Evolutionary conservation across 2,888 invertebrate species (phyloP).

Genomic region (Ptychoptera albimana): DNA sequence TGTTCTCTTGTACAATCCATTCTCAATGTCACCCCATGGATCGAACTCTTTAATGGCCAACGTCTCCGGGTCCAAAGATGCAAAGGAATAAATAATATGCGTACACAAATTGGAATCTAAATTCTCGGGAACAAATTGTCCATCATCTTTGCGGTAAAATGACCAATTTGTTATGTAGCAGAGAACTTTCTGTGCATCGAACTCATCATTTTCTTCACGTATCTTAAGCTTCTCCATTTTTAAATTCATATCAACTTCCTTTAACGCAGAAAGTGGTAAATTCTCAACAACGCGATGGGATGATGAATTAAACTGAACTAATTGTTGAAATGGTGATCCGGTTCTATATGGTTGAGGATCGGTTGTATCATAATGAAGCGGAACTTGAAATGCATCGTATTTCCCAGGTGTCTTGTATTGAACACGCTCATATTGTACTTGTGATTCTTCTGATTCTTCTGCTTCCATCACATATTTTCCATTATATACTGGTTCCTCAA

Average conservation of each 20-base stretch:
- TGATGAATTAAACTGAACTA: constrained; percentile 16
- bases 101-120: constrained; percentile 70
- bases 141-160: constrained; percentile 65
- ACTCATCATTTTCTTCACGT: constrained; percentile 6
- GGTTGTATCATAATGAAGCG: constrained; percentile 13
- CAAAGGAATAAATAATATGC: constrained; percentile 80
- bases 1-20: constrained; percentile 66
- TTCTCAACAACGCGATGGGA: not conserved
- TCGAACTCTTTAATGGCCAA: constrained; percentile 67
- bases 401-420: constrained; percentile 13
- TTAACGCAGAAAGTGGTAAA: not conserved
- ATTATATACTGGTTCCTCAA: constrained; percentile 14
- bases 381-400: constrained; percentile 22
- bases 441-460: constrained; percentile 3
- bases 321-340: constrained; percentile 26
- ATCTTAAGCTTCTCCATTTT: constrained; percentile 4
- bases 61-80: constrained; percentile 65
- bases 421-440: not conserved
- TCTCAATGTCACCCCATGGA: constrained; percentile 75
- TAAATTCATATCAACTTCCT: not conserved
- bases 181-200: constrained; percentile 39
- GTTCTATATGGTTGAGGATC: constrained; percentile 23
- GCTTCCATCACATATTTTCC: not conserved
- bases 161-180: constrained; percentile 87
- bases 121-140: constrained; percentile 74